Percentiles rank a stretch among this genome's conserved stretches.
These are phyloP conservation scores for Lordiphosa collinella DNA, from an alignment of 1,140 invertebrate species.

Conservation along the genomic window DNA sequence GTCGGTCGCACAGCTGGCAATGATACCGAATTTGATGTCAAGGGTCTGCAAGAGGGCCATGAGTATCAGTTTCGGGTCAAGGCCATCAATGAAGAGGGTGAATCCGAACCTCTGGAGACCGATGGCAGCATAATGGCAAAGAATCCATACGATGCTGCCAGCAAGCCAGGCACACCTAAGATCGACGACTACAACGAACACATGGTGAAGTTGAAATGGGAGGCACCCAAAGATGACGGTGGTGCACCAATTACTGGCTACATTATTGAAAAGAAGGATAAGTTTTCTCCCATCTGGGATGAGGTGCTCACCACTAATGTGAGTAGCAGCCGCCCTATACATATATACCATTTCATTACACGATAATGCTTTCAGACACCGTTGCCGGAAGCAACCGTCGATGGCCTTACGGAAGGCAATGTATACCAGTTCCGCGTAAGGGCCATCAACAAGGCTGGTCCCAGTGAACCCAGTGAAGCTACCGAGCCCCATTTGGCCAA, in stretches of 20 bases:
- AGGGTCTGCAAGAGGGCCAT: conserved; percentile 94
- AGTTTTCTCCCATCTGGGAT: conserved; percentile 92
- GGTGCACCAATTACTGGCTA: conserved; percentile 98
- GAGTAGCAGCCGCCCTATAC: conserved; percentile 49
- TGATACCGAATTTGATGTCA: conserved; percentile 94
- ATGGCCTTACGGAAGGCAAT: conserved; percentile 93
- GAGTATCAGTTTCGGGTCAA: conserved; percentile 98
- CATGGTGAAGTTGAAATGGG: conserved; percentile 96
- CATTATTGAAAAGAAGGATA: conserved; percentile 98
- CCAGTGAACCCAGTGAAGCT: conserved; percentile 92
- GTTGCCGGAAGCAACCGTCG: conserved; percentile 89
- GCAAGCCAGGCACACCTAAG: conserved; percentile 92
- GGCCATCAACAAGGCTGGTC: conserved; percentile 96
- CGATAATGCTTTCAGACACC: conserved; percentile 82
- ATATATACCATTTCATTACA: background rate
- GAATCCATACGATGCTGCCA: conserved; percentile 86
- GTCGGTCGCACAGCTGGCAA: conserved; percentile 88
- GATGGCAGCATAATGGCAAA: conserved; percentile 84
- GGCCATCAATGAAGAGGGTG: conserved; percentile 98
- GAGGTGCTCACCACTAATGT: conserved; percentile 90
- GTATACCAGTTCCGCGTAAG: conserved; percentile 95
- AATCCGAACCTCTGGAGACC: conserved; percentile 96
- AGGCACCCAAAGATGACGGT: conserved; percentile 91
- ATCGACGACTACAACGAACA: conserved; percentile 97
- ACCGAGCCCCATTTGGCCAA: conserved; percentile 94